Percentiles rank a stretch among this genome's conserved stretches.
Evolutionary conservation across 2,113 vertebrate genomes (phyloP).

Genomic region (Redunca redunca): DNA sequence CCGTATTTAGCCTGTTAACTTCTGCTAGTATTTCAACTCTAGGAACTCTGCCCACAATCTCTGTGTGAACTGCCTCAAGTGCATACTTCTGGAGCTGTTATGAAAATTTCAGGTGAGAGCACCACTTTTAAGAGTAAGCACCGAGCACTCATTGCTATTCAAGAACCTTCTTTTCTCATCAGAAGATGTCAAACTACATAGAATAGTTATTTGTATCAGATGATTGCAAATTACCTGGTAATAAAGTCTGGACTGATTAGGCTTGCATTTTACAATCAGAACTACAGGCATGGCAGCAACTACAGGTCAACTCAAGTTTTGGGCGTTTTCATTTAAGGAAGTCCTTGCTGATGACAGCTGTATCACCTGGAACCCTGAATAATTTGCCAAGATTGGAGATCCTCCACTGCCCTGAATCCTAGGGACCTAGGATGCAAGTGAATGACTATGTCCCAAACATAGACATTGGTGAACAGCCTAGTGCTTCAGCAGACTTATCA

Average conservation of each 20-base stretch:
- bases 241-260: background rate
- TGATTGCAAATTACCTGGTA: background rate
- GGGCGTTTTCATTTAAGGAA: background rate
- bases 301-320: background rate
- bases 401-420: no score
- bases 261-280: background rate
- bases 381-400: background rate
- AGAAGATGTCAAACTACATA: background rate
- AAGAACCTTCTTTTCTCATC: background rate
- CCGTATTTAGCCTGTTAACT: background rate
- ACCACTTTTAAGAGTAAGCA: background rate
- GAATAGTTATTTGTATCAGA: background rate
- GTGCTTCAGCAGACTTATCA: background rate
- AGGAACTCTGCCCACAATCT: background rate
- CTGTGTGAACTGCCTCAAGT: background rate
- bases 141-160: background rate
- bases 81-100: background rate
- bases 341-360: background rate
- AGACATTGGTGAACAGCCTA: background rate
- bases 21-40: background rate
- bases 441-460: background rate
- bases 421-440: background rate
- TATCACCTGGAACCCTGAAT: background rate
- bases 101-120: background rate
- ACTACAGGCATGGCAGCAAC: background rate